Conservation (phyloP, 1,140 invertebrate genomes). For the Dendrolimus punctatus region DNA sequence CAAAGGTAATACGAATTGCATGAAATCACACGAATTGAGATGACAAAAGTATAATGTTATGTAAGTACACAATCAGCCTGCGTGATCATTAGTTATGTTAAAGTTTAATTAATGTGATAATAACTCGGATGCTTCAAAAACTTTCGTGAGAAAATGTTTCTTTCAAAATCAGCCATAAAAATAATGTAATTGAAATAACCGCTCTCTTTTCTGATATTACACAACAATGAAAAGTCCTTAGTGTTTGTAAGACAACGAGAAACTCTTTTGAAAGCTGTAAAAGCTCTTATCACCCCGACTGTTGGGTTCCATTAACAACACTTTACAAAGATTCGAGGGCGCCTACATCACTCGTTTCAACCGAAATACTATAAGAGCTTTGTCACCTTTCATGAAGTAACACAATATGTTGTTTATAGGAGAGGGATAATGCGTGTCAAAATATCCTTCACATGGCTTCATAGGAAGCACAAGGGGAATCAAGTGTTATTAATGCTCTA, state of each 20-base stretch:
- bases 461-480: no score
- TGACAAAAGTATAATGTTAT: no score
- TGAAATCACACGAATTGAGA: no score
- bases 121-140: no score
- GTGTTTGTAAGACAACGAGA: constrained; percentile 57
- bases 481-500: no score
- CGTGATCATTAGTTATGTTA: no score
- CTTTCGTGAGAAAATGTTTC: no score
- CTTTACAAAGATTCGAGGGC: constrained; percentile 56
- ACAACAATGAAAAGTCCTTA: constrained; percentile 49
- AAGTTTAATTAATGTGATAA: no score
- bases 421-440: constrained; percentile 14
- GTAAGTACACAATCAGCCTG: no score
- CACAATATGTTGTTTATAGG: no score
- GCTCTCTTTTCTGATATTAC: constrained; percentile 25
- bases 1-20: no score
- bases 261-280: constrained; percentile 51
- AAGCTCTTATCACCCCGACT: constrained; percentile 51
- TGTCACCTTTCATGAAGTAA: constrained; percentile 7
- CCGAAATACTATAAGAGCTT: constrained; percentile 23
- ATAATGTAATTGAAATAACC: constrained; percentile 2
- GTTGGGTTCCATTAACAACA: constrained; percentile 60
- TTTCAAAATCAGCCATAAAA: background rate
- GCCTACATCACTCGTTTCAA: constrained; percentile 29
- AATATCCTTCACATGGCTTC: constrained; percentile 12